Conservation (phyloP, 2,113 vertebrate genomes). For the Diadophis punctatus region DNA sequence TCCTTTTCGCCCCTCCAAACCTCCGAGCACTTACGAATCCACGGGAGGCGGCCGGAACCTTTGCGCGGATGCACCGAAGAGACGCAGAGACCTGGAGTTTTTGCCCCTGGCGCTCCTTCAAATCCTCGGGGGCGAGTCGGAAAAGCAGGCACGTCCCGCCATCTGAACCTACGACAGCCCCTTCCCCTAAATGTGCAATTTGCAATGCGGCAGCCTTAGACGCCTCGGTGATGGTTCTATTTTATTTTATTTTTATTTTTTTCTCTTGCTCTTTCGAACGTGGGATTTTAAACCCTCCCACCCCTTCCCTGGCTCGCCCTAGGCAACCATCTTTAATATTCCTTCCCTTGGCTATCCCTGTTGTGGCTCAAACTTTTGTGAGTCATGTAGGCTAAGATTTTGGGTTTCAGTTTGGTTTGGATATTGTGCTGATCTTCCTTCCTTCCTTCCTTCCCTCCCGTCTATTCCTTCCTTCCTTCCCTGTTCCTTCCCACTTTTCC, state of each 20-base stretch:
- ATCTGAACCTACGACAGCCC: no score
- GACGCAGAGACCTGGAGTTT: neutral
- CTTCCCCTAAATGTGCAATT: neutral
- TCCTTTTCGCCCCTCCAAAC: neutral
- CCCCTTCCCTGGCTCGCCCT: neutral
- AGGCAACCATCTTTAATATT: accelerated
- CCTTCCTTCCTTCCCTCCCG: neutral
- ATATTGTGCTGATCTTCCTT: no score
- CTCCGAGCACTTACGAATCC: slow-evolving; percentile 5
- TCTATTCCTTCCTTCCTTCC: neutral
- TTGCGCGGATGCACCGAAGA: neutral
- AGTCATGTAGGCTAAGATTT: neutral
- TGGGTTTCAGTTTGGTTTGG: neutral
- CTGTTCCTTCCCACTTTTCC: no score
- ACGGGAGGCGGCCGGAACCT: neutral
- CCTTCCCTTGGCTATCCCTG: neutral
- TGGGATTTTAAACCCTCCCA: neutral
- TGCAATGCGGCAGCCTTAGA: no score
- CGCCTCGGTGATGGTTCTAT: neutral
- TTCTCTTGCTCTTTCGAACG: neutral
- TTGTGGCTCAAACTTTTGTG: neutral
- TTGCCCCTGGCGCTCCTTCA: neutral
- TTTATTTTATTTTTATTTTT: no score
- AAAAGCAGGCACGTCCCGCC: neutral
- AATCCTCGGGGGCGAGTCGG: neutral